A percentile compares a stretch with the other conserved stretches of the same genome.
These are phyloP conservation scores for Platichthys stellatus DNA, from an alignment of 2,113 vertebrate species.

Conservation along the genomic window DNA sequence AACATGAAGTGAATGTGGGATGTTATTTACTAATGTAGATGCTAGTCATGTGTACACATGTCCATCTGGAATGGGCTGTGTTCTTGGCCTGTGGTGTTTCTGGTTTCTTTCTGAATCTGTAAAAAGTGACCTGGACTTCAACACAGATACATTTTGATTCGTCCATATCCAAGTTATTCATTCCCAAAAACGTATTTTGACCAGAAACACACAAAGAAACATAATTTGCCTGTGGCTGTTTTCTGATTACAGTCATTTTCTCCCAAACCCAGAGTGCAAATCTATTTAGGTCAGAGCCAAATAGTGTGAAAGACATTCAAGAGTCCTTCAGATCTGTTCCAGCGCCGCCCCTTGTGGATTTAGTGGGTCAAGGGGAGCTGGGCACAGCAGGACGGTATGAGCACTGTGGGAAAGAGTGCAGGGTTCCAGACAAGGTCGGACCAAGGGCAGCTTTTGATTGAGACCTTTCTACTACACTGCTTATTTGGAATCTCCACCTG, in stretches of 20 bases:
- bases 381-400: constrained; percentile 64
- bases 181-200: not conserved
- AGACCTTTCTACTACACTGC: constrained; percentile 63
- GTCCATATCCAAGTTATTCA: not conserved
- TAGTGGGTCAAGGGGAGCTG: constrained; percentile 73
- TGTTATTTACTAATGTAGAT: not conserved
- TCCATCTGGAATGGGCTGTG: not conserved
- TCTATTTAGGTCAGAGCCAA: constrained; percentile 34
- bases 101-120: no score
- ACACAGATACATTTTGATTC: no score
- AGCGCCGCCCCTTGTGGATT: constrained; percentile 69
- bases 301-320: constrained; percentile 60
- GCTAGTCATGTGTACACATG: not conserved
- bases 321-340: constrained; percentile 68
- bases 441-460: constrained; percentile 67
- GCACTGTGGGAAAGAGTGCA: constrained; percentile 63
- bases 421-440: constrained; percentile 60
- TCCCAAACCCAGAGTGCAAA: constrained; percentile 27
- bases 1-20: not conserved
- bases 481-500: constrained; percentile 55
- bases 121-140: no score
- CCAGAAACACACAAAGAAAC: not conserved
- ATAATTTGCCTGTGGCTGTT: not conserved
- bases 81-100: no score
- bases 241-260: not conserved